phyloP scores from a whole-genome alignment of 2,888 invertebrate genomes.

The Encarsia formosa region DNA sequence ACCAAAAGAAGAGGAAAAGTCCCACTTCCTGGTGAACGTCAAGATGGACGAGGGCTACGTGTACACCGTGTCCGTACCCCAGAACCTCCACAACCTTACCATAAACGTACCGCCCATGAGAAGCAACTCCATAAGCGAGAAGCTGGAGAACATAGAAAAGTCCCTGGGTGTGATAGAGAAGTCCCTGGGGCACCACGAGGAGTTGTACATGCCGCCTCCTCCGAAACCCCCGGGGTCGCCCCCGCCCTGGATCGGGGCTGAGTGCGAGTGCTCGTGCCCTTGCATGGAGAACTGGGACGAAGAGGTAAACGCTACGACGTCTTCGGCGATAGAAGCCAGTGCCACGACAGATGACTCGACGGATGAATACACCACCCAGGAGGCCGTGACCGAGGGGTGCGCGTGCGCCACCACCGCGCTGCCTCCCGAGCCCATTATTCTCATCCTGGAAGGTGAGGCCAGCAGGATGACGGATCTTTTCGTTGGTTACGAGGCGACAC shows the following conservation, averaged over 20 bases:
- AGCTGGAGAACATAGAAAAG: constrained; percentile 4
- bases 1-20: constrained; percentile 22
- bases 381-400: neutral
- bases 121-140: constrained; percentile 36
- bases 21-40: constrained; percentile 72
- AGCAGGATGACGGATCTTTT: constrained; percentile 2
- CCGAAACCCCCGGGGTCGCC: constrained; percentile 37
- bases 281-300: constrained; percentile 51
- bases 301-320: constrained; percentile 28
- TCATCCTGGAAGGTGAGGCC: constrained; percentile 81
- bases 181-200: neutral
- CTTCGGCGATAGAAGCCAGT: neutral
- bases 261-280: constrained; percentile 73
- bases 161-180: constrained; percentile 14
- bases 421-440: constrained; percentile 68
- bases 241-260: constrained; percentile 61
- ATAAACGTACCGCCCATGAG: constrained; percentile 39
- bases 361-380: neutral
- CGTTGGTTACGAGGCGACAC: too few relatives aligned
- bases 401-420: constrained; percentile 52
- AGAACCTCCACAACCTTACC: constrained; percentile 42
- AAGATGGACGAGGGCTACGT: constrained; percentile 76
- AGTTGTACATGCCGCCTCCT: constrained; percentile 37
- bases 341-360: too few relatives aligned
- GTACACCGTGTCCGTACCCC: constrained; percentile 75